Conservation (phyloP, 1,140 invertebrate genomes). For the Drosophila sulfurigaster region DNA sequence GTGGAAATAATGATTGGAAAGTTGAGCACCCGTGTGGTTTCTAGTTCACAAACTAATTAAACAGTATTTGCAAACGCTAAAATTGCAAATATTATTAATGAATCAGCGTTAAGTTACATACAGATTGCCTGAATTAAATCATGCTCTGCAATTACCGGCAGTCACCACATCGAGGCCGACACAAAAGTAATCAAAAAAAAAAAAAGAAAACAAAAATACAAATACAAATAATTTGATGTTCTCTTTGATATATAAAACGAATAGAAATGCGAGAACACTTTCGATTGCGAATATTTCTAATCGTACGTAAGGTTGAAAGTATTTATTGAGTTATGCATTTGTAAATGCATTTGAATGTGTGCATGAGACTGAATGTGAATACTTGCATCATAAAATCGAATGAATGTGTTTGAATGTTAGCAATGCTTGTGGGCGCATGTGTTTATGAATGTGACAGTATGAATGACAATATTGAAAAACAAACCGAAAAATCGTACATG, state of each 20-base stretch:
- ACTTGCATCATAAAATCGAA: neutral
- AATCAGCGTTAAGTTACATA: neutral
- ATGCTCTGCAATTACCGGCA: neutral
- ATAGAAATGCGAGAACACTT: neutral
- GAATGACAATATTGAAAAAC: too few relatives aligned
- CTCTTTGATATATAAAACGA: neutral
- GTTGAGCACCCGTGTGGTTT: neutral
- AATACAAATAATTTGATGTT: neutral
- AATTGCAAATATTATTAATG: neutral
- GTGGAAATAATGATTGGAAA: neutral
- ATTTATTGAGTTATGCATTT: too few relatives aligned
- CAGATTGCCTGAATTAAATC: neutral
- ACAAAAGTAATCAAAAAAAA: too few relatives aligned
- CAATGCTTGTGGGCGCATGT: too few relatives aligned
- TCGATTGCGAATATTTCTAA: neutral
- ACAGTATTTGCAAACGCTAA: neutral
- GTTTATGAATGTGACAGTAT: too few relatives aligned
- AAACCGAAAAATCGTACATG: neutral
- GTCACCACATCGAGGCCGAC: neutral
- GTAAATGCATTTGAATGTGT: neutral
- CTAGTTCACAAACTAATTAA: constrained; percentile 1
- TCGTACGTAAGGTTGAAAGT: too few relatives aligned
- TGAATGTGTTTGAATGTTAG: too few relatives aligned
- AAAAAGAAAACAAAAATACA: neutral
- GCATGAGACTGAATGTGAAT: neutral